These are phyloP conservation scores for Entomyzon cyanotis DNA, from an alignment of 2,113 vertebrate species.

Conservation along the genomic window DNA sequence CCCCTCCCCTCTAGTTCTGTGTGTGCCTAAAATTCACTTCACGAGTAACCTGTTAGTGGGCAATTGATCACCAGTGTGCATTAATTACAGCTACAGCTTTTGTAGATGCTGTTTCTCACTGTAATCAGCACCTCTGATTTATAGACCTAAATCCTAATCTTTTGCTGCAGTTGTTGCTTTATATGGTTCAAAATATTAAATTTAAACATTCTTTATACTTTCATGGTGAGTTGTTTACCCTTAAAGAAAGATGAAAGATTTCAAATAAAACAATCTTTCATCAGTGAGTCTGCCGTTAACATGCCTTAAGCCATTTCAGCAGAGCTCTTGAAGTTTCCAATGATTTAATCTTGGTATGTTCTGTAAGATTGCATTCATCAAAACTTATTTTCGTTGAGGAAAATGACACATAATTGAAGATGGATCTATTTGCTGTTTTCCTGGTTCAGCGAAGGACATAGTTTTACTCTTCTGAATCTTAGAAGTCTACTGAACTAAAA, in stretches of 20 bases:
- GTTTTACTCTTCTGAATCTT: neutral
- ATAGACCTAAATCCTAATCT: neutral
- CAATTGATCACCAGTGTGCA: neutral
- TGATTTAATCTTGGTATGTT: neutral
- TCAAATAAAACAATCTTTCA: constrained; percentile 7
- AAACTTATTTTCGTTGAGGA: neutral
- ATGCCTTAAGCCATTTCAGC: neutral
- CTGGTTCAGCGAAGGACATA: neutral
- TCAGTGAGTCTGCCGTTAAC: neutral
- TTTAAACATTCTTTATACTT: neutral
- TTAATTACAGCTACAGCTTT: neutral
- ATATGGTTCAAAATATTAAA: neutral
- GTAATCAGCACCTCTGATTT: neutral
- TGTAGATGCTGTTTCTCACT: neutral
- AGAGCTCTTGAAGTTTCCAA: neutral
- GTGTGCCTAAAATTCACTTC: neutral
- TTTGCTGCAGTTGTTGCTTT: neutral
- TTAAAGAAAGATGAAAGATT: neutral
- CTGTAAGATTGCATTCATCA: constrained; percentile 10
- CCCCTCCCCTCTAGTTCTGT: neutral
- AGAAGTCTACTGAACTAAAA: neutral
- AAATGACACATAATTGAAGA: neutral
- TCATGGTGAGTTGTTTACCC: neutral
- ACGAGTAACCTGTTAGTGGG: neutral
- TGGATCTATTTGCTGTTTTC: neutral